Conservation (phyloP, 2,797 vertebrate species). For the Falco concolor region DNA sequence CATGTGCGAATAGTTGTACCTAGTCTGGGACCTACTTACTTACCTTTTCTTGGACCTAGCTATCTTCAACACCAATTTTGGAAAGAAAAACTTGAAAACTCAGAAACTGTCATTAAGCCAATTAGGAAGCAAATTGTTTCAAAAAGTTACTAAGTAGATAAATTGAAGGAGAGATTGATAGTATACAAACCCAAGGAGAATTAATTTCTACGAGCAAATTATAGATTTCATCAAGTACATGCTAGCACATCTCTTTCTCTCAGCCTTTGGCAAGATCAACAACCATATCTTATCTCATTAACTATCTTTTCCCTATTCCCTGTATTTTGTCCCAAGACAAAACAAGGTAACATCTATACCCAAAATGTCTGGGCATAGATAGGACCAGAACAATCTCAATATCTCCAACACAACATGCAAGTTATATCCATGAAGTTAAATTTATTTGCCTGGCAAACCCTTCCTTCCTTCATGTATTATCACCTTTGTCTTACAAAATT, state of each 20-base stretch:
- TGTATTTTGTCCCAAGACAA: not conserved
- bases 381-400: not conserved
- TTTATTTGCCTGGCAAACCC: not conserved
- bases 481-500: not conserved
- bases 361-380: not conserved
- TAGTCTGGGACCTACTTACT: not conserved
- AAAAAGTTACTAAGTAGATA: not conserved
- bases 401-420: rapidly evolving
- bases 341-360: not conserved
- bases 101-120: not conserved
- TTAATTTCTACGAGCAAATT: not conserved
- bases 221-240: not conserved
- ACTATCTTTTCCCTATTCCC: not conserved
- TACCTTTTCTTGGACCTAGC: not conserved
- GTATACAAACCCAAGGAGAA: not conserved
- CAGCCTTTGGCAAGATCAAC: not conserved
- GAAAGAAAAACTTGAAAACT: not conserved
- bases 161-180: not conserved
- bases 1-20: not conserved
- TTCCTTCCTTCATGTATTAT: not conserved
- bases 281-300: not conserved
- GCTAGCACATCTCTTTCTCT: not conserved
- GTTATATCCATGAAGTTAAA: not conserved
- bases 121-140: not conserved
- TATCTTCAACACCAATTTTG: not conserved